Percentiles rank a stretch among this genome's conserved stretches.
phyloP scores from a whole-genome alignment of 2,888 invertebrate genomes.

The Amblyjoppa proteus region DNA sequence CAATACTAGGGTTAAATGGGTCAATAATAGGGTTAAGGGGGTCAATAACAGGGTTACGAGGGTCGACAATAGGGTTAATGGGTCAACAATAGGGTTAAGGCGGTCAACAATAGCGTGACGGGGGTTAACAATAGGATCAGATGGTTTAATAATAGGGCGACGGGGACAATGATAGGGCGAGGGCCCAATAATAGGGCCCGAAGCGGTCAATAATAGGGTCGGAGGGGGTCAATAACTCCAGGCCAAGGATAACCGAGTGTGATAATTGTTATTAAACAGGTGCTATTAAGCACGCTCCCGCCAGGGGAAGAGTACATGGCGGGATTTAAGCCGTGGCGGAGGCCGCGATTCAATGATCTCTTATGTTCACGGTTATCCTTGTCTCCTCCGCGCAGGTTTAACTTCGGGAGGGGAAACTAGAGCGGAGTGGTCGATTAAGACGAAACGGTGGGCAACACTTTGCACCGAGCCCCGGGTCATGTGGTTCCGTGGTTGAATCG shows the following conservation, averaged over 20 bases:
- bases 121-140: no score
- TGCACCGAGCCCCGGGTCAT: neutral
- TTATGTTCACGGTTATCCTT: constrained; percentile 10
- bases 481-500: neutral
- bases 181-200: no score
- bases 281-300: constrained; percentile 54
- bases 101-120: no score
- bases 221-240: neutral
- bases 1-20: no score
- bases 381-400: neutral
- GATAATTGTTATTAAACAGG: constrained; percentile 80
- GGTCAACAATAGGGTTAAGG: no score
- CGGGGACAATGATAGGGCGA: no score
- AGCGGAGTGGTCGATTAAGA: constrained; percentile 16
- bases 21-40: no score
- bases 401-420: neutral
- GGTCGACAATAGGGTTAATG: no score
- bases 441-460: constrained; percentile 3
- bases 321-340: constrained; percentile 25
- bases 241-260: constrained; percentile 63
- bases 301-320: neutral
- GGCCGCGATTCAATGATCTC: constrained; percentile 26
- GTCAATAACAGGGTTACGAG: no score
- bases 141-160: no score
- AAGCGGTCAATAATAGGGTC: no score